A percentile compares a stretch with the other conserved stretches of the same genome.
These are phyloP conservation scores for Forbesichthys papilliferus DNA, from an alignment of 2,113 vertebrate species.

Conservation along the genomic window DNA sequence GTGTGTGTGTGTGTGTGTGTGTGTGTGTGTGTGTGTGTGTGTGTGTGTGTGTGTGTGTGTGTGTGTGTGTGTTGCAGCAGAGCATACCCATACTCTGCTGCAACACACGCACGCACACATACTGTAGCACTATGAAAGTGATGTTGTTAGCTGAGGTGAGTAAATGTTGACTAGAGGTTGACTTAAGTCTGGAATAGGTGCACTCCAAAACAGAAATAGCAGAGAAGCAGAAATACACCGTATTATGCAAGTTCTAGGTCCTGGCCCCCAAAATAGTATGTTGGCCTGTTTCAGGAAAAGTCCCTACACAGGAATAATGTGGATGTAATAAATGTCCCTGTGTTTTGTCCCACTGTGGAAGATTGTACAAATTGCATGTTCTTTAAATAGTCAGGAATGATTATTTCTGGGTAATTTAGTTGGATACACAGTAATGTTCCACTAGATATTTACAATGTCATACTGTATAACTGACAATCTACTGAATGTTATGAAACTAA, in stretches of 20 bases:
- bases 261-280: background rate
- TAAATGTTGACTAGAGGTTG: background rate
- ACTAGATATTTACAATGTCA: too few species aligned
- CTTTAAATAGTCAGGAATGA: too few species aligned
- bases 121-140: background rate
- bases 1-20: background rate
- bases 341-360: background rate
- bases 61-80: background rate
- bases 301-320: background rate
- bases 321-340: background rate
- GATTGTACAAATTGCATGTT: too few species aligned
- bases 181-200: background rate
- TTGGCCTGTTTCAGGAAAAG: constrained; percentile 1
- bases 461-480: too few species aligned
- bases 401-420: too few species aligned
- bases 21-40: too few species aligned
- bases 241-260: constrained; percentile 1
- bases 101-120: background rate
- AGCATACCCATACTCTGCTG: too few species aligned
- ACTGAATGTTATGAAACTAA: too few species aligned
- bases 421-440: too few species aligned
- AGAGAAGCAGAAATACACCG: background rate
- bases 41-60: background rate
- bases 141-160: background rate
- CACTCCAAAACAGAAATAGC: constrained; percentile 14